Base-by-base conservation (phyloP, 2,113 vertebrate genomes). In the Ginglymostoma cirratum region DNA sequence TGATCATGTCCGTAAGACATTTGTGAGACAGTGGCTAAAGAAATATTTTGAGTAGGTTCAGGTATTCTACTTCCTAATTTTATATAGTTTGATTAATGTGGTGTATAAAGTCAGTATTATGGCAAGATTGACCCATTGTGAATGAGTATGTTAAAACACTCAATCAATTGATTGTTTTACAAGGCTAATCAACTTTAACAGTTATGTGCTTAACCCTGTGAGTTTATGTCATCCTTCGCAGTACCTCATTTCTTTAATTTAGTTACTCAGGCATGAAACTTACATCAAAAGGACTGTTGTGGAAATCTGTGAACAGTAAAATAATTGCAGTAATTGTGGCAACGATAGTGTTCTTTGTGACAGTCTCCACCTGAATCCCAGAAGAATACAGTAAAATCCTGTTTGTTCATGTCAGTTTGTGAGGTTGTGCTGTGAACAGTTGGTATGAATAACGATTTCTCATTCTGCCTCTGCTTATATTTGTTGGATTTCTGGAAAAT, bases 111-210 rank as follows among this genome's bases (percentile, higher is more conserved):
- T 48, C 70, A 3, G 42, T 45, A 52, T 30, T 95, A 48, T 27
- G 8, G 93, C 30, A 72, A 30, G 45, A 34, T 24, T 76, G 94
- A 95, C 42, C 27, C 69, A 72, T 76, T 95, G 45, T 72, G 52
- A 76, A 95, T 72, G 69, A 24, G 94, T 72, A 15, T 34, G 42
- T 52, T n/a, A 52, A 70, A 76, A 12, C 94, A 45, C 45, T 48
- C 45, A 48, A 72, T 95, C 69, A 52, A 72, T 34, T 95, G 94
- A 95, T 94, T 72, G 24, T 45, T 95, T 52, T 52, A 95, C 69
- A 34, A 95, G 69, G 45, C 38, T 12, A 34, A 42, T 45, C 42
- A 95, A 72, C 24, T 95, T 95, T 48, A 95, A 95, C 67, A 52
- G 42, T 95, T 95, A 48, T 72, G 65, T 6, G 42, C 23, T 72